phyloP scores from a whole-genome alignment of 2,888 invertebrate species.

The Sminthurides aquaticus region DNA sequence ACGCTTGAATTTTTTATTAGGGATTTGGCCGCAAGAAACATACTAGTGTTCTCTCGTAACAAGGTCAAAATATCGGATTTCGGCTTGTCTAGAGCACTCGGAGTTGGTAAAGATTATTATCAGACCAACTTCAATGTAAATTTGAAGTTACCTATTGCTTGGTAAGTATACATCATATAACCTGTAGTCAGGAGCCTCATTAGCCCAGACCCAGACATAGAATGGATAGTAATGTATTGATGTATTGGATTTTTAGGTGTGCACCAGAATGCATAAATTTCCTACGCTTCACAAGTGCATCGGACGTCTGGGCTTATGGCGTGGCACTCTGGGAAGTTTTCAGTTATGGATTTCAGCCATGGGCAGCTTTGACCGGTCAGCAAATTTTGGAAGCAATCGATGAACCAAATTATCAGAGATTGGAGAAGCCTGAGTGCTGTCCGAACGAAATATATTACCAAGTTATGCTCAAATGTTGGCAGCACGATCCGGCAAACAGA shows the following conservation, averaged over 20 bases:
- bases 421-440: conserved; percentile 90
- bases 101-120: conserved; percentile 97
- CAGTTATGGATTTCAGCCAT: conserved; percentile 95
- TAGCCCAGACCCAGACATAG: neutral
- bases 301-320: conserved; percentile 97
- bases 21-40: conserved; percentile 94
- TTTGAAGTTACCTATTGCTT: conserved; percentile 93
- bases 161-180: conserved; percentile 57
- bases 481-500: conserved; percentile 76
- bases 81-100: conserved; percentile 87
- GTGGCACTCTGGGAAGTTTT: conserved; percentile 99
- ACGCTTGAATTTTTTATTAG: too few species aligned
- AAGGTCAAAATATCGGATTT: conserved; percentile 98
- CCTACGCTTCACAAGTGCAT: conserved; percentile 88
- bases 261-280: conserved; percentile 97
- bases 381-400: conserved; percentile 94
- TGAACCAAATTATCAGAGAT: conserved; percentile 77
- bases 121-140: conserved; percentile 97
- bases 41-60: conserved; percentile 90
- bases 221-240: neutral
- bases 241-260: conserved; percentile 64
- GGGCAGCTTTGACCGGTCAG: conserved; percentile 88
- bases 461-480: conserved; percentile 93
- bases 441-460: conserved; percentile 78
- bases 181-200: too few species aligned